Base-by-base conservation (phyloP, 2,113 vertebrate genomes). In the Condylura cristata region DNA sequence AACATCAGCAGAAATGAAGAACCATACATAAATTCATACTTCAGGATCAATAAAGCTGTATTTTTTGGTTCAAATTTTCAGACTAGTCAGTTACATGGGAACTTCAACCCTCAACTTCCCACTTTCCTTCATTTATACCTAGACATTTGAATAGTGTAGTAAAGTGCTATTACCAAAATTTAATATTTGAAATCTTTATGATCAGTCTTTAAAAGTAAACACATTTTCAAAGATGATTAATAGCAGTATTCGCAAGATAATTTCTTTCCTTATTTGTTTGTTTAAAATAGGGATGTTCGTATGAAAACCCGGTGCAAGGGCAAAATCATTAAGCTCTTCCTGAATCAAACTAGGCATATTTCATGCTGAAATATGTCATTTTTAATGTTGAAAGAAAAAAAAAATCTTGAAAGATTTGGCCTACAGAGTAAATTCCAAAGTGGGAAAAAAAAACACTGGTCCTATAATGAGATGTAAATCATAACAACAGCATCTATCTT, bases 401-500 rank as follows among this genome's bases (percentile, higher is more conserved):
- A 61, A 91, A 63, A 12, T 65, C 76, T 94, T 87, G 56, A 92
- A 90, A 88, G 88, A 92, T 74, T 94, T 93, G 78, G 58, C 37
- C 51, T 34, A 34, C 30, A 61, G 80, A 96, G 72, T 92, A 70
- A 85, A 94, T 94, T 93, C 85, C 80, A 91, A 92, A 95, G 95
- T 65, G 63, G 88, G 86, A 93, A 82, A 53, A 93, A 82, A 53
- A 48, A 94, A 60, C 68, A 46, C n/a, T 39, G 24, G 72, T 41
- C 51, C 34, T 90, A 7, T 95, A 92, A 92, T 92, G 82, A 96
- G 79, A 92, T 66, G 68, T 90, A 95, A 93, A 95, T 91, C 63
- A 72, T 8, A 76, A 71, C 16, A 2, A 72, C 46, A n/a, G 74
- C 88, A 83, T 68, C 89, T 79, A 61, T 93, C 92, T 96, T 75